Conservation (phyloP, 2,797 vertebrate species). For the Ptychobarbus kaznakovi region DNA sequence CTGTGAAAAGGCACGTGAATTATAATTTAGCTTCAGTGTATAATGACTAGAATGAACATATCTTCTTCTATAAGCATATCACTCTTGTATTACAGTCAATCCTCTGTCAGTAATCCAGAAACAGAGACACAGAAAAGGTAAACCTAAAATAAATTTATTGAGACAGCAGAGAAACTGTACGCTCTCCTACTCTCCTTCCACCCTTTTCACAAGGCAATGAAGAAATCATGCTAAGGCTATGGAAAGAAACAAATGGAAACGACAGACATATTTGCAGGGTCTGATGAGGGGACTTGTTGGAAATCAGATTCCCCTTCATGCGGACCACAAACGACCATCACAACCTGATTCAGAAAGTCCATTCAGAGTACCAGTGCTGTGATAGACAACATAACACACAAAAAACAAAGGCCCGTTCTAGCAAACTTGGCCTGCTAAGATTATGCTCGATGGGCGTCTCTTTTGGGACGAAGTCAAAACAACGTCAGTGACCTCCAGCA, state of each 20-base stretch:
- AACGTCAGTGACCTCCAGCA: slow-evolving; percentile 34
- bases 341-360: slow-evolving; percentile 77
- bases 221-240: slow-evolving; percentile 90
- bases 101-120: slow-evolving; percentile 14
- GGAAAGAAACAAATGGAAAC: slow-evolving; percentile 79
- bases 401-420: slow-evolving; percentile 23
- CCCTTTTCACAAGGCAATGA: slow-evolving; percentile 80
- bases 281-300: slow-evolving; percentile 63
- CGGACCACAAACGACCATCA: slow-evolving; percentile 62
- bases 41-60: background rate
- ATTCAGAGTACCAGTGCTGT: slow-evolving; percentile 42
- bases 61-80: background rate
- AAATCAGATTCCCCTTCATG: slow-evolving; percentile 56
- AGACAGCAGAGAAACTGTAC: slow-evolving; percentile 64
- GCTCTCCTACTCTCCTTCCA: slow-evolving; percentile 72
- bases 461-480: slow-evolving; percentile 19
- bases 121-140: slow-evolving; percentile 62
- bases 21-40: background rate
- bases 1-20: background rate
- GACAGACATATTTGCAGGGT: slow-evolving; percentile 73
- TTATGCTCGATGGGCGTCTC: slow-evolving; percentile 48
- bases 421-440: background rate
- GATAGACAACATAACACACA: slow-evolving; percentile 68
- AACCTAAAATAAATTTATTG: slow-evolving; percentile 90
- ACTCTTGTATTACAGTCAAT: background rate